Conservation (phyloP, 1,140 invertebrate genomes). For the Tetraneura akinire region DNA sequence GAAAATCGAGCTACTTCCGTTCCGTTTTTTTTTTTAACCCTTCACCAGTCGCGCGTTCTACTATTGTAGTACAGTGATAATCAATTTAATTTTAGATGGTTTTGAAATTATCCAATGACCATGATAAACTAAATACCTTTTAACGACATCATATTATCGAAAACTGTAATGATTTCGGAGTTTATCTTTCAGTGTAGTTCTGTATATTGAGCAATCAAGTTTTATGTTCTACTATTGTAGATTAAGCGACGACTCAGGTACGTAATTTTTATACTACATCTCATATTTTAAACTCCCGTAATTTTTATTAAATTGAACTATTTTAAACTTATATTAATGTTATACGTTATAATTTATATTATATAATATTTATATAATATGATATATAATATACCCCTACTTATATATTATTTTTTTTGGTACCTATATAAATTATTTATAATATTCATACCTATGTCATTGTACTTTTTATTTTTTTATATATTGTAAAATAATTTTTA, state of each 20-base stretch:
- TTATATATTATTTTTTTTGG: constrained; percentile 11
- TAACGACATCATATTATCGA: background rate
- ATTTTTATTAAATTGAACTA: constrained; percentile 6
- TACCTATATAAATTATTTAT: constrained; percentile 19
- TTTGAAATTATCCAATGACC: background rate
- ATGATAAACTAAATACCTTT: background rate
- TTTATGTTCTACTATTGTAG: constrained; percentile 29
- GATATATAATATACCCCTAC: constrained; percentile 2
- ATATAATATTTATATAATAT: constrained; percentile 9
- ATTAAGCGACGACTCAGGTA: constrained; percentile 35
- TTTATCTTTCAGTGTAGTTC: constrained; percentile 22
- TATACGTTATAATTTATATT: constrained; percentile 11
- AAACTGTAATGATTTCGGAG: constrained; percentile 3
- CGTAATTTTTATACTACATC: constrained; percentile 33
- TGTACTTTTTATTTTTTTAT: background rate
- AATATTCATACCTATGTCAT: constrained; percentile 9
- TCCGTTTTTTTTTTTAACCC: no score
- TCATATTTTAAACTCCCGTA: constrained; percentile 19
- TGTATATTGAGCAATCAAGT: constrained; percentile 1
- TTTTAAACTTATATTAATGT: constrained; percentile 13
- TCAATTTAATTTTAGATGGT: background rate
- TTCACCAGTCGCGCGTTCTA: background rate
- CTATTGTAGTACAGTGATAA: background rate
- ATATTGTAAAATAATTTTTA: constrained; percentile 16
- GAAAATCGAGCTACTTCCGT: no score